Percentiles rank a stretch among this genome's conserved stretches.
phyloP scores from a whole-genome alignment of 1,140 invertebrate genomes.

The Macrotrachela quadricornifera region DNA sequence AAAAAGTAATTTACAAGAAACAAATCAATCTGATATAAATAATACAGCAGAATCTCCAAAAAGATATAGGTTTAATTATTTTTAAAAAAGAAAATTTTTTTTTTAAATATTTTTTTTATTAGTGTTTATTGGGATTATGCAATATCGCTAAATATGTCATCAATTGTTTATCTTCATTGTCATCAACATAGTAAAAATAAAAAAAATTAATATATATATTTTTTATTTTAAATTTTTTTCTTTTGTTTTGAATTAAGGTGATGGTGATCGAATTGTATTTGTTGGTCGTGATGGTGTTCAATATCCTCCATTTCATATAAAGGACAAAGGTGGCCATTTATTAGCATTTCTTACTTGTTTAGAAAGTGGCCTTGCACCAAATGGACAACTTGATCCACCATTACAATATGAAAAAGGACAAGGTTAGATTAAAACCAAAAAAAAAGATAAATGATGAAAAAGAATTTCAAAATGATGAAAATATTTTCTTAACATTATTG shows the following conservation, averaged over 20 bases:
- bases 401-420: conserved; percentile 53
- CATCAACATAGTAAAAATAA: conserved; percentile 49
- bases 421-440: conserved; percentile 36
- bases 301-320: conserved; percentile 58
- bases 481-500: conserved; percentile 26
- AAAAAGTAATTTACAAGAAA: conserved; percentile 45
- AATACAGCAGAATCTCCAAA: neutral
- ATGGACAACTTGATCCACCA: conserved; percentile 70
- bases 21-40: neutral
- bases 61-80: neutral
- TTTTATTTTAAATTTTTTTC: neutral
- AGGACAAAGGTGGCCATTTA: conserved; percentile 54
- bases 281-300: conserved; percentile 84
- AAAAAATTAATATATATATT: neutral
- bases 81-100: conserved; percentile 41
- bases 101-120: neutral
- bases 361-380: conserved; percentile 64
- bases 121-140: conserved; percentile 62
- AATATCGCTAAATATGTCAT: conserved; percentile 58
- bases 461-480: conserved; percentile 15
- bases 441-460: neutral
- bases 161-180: conserved; percentile 70
- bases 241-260: conserved; percentile 23
- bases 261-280: conserved; percentile 60
- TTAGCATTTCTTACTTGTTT: conserved; percentile 68